These are phyloP conservation scores for Gracilinanus agilis DNA, from an alignment of 2,113 vertebrate genomes.

Conservation along the genomic window DNA sequence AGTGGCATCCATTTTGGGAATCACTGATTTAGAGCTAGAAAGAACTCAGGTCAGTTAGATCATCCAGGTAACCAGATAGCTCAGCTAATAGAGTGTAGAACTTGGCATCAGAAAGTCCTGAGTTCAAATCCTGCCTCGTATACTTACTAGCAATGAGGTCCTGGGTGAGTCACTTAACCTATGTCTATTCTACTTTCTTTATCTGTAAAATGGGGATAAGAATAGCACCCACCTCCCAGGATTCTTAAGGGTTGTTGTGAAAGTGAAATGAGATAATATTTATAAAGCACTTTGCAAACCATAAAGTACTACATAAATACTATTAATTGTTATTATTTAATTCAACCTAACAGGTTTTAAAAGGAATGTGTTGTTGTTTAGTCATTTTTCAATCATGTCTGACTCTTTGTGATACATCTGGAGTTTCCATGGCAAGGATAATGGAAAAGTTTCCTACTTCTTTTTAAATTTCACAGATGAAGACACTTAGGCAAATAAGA, in stretches of 20 bases:
- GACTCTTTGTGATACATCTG: not conserved
- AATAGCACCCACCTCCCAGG: not conserved
- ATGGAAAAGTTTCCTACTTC: not conserved
- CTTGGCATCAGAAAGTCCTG: not conserved
- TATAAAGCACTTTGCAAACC: not conserved
- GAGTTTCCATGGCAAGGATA: not conserved
- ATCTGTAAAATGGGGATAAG: not conserved
- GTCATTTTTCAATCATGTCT: not conserved
- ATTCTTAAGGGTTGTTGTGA: not conserved
- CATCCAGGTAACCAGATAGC: not conserved
- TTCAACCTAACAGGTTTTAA: not conserved
- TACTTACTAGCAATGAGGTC: not conserved
- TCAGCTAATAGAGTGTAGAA: not conserved
- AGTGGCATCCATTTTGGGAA: too few relatives aligned
- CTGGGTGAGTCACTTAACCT: not conserved
- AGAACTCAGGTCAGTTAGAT: not conserved
- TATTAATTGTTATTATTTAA: too few relatives aligned
- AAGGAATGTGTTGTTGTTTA: not conserved
- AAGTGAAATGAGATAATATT: not conserved
- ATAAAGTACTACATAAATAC: not conserved
- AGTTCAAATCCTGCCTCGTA: not conserved
- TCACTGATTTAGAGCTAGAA: not conserved
- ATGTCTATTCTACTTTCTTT: not conserved
- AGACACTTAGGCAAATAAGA: not conserved
- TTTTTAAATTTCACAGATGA: not conserved